A percentile compares a stretch with the other conserved stretches of the same genome.
Conservation (phyloP, 2,797 vertebrate species). For the Hirundo rustica region DNA sequence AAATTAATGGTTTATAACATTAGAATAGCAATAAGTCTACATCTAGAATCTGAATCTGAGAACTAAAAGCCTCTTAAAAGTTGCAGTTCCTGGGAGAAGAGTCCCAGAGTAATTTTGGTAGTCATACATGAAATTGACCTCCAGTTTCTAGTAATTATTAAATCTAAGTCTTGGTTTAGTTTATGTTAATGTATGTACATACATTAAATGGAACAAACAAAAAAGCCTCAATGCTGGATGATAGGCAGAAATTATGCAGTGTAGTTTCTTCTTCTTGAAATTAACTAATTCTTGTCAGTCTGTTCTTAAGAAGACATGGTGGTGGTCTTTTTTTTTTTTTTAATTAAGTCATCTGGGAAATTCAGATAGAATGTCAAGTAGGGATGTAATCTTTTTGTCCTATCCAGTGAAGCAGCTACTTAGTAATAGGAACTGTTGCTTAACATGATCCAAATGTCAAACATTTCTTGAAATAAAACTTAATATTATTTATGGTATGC, state of each 20-base stretch:
- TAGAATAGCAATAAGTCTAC: background rate
- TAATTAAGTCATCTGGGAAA: background rate
- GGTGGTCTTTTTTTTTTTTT: background rate
- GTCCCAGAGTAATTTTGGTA: background rate
- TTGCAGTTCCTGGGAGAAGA: background rate
- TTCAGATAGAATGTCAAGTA: background rate
- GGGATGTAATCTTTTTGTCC: background rate
- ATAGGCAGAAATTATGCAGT: background rate
- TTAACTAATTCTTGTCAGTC: background rate
- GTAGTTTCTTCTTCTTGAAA: background rate
- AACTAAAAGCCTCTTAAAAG: background rate
- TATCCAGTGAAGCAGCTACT: background rate
- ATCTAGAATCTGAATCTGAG: background rate
- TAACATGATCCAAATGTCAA: background rate
- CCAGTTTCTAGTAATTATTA: background rate
- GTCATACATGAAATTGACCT: background rate
- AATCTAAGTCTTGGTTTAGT: background rate
- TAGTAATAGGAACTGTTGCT: background rate
- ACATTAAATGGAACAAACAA: background rate
- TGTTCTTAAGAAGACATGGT: background rate
- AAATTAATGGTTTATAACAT: background rate
- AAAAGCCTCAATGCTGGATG: accelerated
- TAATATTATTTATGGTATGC: background rate
- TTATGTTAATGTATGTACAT: background rate
- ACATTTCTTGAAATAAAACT: background rate